phyloP scores from a whole-genome alignment of 1,140 invertebrate genomes.

The Anoplophora glabripennis region DNA sequence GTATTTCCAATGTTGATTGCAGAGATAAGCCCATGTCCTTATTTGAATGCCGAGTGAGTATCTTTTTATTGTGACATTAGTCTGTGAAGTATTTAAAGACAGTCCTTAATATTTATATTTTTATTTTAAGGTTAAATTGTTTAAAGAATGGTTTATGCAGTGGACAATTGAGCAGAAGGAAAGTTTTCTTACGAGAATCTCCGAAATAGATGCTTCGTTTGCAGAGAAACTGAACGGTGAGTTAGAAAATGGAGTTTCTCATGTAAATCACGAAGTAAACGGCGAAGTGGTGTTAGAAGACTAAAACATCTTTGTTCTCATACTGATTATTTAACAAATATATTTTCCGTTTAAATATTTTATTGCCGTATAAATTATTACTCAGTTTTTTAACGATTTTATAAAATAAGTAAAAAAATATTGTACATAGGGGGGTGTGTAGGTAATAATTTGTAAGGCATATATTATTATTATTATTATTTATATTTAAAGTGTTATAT shows the following conservation, averaged over 20 bases:
- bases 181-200: constrained; percentile 64
- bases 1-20: constrained; percentile 64
- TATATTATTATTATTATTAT: too few species aligned
- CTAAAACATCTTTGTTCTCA: not conserved
- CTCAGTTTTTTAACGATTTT: too few species aligned
- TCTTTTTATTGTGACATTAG: too few species aligned
- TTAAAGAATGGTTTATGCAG: constrained; percentile 79
- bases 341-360: too few species aligned
- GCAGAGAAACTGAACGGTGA: constrained; percentile 66
- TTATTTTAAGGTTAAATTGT: constrained; percentile 69
- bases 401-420: too few species aligned
- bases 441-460: too few species aligned
- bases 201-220: constrained; percentile 68
- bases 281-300: constrained; percentile 12
- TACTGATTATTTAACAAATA: too few species aligned
- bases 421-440: too few species aligned
- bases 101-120: constrained; percentile 15
- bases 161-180: constrained; percentile 77
- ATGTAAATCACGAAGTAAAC: constrained; percentile 2
- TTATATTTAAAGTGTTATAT: too few species aligned
- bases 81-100: too few species aligned
- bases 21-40: constrained; percentile 77
- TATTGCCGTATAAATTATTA: too few species aligned
- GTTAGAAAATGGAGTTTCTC: constrained; percentile 42
- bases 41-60: constrained; percentile 79